These are phyloP conservation scores for Junonia oenone DNA, from an alignment of 2,888 invertebrate genomes.

Conservation along the genomic window DNA sequence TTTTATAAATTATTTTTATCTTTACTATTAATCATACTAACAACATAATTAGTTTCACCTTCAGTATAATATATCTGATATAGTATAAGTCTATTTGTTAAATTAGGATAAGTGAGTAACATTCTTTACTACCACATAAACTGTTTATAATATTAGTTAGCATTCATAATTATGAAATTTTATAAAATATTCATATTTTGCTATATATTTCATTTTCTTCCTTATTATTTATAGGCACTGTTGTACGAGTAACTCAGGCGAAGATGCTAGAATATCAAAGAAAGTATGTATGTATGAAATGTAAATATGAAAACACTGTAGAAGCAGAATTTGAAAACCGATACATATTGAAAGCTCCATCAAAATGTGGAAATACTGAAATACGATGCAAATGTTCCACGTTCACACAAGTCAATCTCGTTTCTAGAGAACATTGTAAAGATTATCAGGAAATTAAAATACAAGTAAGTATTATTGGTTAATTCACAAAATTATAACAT, in stretches of 20 bases:
- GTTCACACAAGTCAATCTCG: constrained; percentile 71
- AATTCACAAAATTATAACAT: too few relatives aligned
- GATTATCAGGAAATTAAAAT: constrained; percentile 94
- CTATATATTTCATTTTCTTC: too few relatives aligned
- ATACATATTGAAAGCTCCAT: constrained; percentile 79
- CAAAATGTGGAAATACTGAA: constrained; percentile 76
- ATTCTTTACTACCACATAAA: too few relatives aligned
- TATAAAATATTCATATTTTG: background rate
- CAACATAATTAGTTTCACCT: too few relatives aligned
- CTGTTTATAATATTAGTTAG: too few relatives aligned
- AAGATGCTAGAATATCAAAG: constrained; percentile 88
- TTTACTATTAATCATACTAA: too few relatives aligned
- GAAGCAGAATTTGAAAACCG: constrained; percentile 85
- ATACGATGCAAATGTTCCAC: constrained; percentile 76
- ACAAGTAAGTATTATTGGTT: constrained; percentile 81
- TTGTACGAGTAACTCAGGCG: constrained; percentile 86
- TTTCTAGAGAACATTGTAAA: constrained; percentile 83
- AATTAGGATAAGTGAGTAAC: too few relatives aligned
- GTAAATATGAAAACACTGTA: constrained; percentile 82
- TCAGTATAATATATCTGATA: too few relatives aligned
- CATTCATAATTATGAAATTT: background rate
- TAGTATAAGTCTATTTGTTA: too few relatives aligned
- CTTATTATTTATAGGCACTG: constrained; percentile 84
- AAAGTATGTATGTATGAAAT: constrained; percentile 87
- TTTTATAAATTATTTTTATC: too few relatives aligned